Base-by-base conservation (phyloP, 2,797 vertebrate species). In the Cyprinodon diabolis region DNA sequence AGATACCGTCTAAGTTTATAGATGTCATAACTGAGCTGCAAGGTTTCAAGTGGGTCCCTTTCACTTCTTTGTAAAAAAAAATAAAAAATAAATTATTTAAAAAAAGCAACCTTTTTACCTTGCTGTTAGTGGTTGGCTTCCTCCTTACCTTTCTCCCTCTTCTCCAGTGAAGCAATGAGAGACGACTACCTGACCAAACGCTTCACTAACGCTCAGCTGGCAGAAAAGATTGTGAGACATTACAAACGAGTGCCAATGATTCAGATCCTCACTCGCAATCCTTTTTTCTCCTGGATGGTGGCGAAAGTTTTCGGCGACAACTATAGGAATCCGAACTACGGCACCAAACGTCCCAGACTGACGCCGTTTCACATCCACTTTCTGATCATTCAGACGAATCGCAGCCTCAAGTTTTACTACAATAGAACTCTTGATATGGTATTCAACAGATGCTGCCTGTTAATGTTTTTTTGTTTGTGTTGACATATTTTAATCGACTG, bases 161-260 rank as follows among this genome's bases (percentile, higher is more conserved):
- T 65, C 40, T 51, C 23, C 78, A 91, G 87, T 2, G 82, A 93
- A 0, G 71, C 80, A 43, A 91, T 90, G 86, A 94, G 87, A 81
- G 90, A 95, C 0, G 62, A 89, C 4, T 96, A 86, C 84, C 76
- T 95, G 69, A 85, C 14, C 11, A 89, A 84, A n/a, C 93, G 91
- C 66, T 92, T 86, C 2, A 1, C n/a, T 0, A 66, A 92, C 0
- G 0, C 23, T 0, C 11, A 47, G 0, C 68, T 91, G 0, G 77
- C 84, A 1, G 0, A 0, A 0, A 84, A 83, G 0, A 85, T 95
- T 6, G 15, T 92, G 0, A 15, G 43, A 0, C 91, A 91, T 1
- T 87, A 91, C 47, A 94, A 89, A 66, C 70, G 25, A 1, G 74
- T 69, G 0, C 90, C 86, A 0, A 79, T 60, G 0, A 89, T 96